Conservation (phyloP, 2,888 invertebrate species). For the Dascillus cervinus region DNA sequence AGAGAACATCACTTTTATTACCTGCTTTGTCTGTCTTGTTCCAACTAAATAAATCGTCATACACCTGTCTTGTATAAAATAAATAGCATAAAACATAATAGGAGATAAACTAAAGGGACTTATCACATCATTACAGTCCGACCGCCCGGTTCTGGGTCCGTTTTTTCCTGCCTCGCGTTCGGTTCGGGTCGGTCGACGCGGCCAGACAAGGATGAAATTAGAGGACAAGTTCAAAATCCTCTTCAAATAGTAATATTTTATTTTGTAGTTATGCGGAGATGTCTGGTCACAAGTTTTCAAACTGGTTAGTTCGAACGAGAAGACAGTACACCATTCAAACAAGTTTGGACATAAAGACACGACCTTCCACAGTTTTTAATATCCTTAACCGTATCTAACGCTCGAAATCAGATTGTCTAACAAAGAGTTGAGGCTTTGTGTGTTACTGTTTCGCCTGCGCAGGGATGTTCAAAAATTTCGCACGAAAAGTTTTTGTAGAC, state of each 20-base stretch:
- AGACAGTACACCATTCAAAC: slow-evolving; percentile 5
- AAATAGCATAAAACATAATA: slow-evolving; percentile 8
- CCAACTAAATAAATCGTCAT: background rate
- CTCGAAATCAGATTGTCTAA: too few relatives aligned
- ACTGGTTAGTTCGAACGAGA: slow-evolving; percentile 1
- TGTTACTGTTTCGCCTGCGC: too few relatives aligned
- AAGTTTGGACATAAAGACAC: slow-evolving; percentile 7
- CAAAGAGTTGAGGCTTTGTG: too few relatives aligned
- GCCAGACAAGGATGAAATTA: background rate
- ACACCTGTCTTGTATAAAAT: slow-evolving; percentile 5
- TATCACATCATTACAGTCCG: slow-evolving; percentile 10
- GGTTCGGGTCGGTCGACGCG: too few relatives aligned
- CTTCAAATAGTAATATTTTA: background rate
- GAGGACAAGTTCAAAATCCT: background rate
- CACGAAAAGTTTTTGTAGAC: too few relatives aligned
- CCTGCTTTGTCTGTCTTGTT: background rate
- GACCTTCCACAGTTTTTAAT: slow-evolving; percentile 7
- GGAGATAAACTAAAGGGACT: slow-evolving; percentile 10
- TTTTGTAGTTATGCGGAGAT: slow-evolving; percentile 1
- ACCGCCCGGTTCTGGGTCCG: slow-evolving; percentile 8
- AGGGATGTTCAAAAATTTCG: too few relatives aligned
- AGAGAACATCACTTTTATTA: slow-evolving; percentile 1
- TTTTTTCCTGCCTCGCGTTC: too few relatives aligned
- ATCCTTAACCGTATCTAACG: slow-evolving; percentile 6
- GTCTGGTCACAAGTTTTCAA: background rate